These are phyloP conservation scores for Drosophila incognita DNA, from an alignment of 2,888 invertebrate genomes.

Conservation along the genomic window DNA sequence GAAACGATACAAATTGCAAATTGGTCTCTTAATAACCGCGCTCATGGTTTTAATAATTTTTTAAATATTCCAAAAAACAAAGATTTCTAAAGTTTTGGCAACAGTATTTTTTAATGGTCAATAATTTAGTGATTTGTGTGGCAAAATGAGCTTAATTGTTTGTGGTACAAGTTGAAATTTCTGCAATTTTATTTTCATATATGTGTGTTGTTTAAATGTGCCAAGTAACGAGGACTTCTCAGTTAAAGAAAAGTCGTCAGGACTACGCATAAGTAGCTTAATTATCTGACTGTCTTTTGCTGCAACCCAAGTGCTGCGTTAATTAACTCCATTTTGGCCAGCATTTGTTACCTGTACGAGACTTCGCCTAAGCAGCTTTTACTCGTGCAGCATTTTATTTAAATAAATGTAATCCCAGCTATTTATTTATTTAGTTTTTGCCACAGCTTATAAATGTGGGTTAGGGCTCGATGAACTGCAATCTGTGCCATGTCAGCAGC, in stretches of 20 bases:
- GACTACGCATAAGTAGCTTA: too few species aligned
- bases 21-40: neutral
- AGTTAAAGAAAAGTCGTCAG: neutral
- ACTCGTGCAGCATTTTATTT: neutral
- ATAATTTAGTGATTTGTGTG: neutral
- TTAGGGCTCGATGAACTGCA: conserved; percentile 52
- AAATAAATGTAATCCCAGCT: neutral
- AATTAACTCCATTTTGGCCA: neutral
- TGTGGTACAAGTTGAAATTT: neutral
- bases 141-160: neutral
- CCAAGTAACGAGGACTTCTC: neutral
- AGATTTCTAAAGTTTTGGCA: neutral
- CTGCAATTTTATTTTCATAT: neutral
- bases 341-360: neutral
- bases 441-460: conserved; percentile 38
- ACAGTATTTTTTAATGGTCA: neutral
- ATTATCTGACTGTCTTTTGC: neutral
- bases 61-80: neutral
- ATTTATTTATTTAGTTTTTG: conserved; percentile 1
- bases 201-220: neutral
- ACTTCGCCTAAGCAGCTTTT: neutral
- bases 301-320: neutral
- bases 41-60: neutral
- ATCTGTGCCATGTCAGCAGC: conserved; percentile 61
- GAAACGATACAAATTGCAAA: neutral